A percentile compares a stretch with the other conserved stretches of the same genome.
Conservation (phyloP, 1,140 invertebrate genomes). For the Conus ventricosus region DNA sequence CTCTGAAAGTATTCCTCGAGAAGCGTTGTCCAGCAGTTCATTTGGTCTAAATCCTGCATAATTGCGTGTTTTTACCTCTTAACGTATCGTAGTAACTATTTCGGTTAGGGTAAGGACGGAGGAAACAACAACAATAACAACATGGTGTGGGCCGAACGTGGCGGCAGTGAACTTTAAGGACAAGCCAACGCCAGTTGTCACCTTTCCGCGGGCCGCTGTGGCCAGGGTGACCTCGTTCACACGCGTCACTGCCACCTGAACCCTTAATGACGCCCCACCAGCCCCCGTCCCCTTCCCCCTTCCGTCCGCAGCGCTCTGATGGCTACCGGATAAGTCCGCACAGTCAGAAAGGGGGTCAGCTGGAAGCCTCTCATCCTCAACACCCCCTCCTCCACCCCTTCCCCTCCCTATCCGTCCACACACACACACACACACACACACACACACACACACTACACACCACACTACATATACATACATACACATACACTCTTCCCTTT, state of each 20-base stretch:
- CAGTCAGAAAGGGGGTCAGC: too few species aligned
- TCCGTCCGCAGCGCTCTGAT: background rate
- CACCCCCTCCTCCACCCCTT: background rate
- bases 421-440: slow-evolving; percentile 12
- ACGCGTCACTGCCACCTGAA: background rate
- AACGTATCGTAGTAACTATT: too few species aligned
- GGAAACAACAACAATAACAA: too few species aligned
- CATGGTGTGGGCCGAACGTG: too few species aligned
- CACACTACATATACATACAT: background rate
- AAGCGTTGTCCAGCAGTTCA: too few species aligned
- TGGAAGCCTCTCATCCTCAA: background rate
- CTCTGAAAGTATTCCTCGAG: too few species aligned
- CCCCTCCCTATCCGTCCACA: background rate
- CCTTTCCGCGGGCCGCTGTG: background rate
- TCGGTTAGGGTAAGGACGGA: too few species aligned
- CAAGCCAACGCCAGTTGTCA: background rate
- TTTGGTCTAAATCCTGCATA: too few species aligned
- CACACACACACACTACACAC: slow-evolving; percentile 1
- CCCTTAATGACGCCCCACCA: background rate
- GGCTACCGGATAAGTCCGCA: too few species aligned
- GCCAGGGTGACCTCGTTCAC: too few species aligned
- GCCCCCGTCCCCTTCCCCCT: background rate
- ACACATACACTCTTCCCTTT: background rate
- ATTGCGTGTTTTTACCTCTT: too few species aligned
- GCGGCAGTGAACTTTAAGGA: too few species aligned